Evolutionary conservation across 2,888 invertebrate species (phyloP).

Genomic region (Clusia tigrina): DNA sequence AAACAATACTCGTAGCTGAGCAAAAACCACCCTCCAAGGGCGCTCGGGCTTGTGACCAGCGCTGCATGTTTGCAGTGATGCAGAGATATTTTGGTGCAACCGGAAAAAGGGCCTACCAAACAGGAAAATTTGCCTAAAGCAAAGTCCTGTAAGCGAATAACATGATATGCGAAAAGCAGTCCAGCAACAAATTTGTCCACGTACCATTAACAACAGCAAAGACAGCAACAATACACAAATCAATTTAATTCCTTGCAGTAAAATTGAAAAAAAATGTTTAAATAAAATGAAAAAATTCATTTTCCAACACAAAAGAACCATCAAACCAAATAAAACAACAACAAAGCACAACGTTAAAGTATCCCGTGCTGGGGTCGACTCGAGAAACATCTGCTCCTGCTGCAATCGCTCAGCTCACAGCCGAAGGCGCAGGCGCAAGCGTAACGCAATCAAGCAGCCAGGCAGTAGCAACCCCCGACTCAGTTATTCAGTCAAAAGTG

Average conservation of each 20-base stretch:
- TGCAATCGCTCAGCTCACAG: conserved; percentile 51
- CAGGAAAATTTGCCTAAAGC: conserved; percentile 29
- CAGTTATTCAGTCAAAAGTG: neutral
- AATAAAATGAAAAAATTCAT: conserved; percentile 27
- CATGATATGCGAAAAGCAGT: conserved; percentile 8
- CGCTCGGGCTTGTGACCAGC: neutral
- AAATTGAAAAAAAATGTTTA: conserved; percentile 12
- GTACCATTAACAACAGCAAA: conserved; percentile 6
- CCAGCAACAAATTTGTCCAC: neutral
- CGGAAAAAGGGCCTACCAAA: neutral
- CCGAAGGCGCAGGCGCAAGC: conserved; percentile 21
- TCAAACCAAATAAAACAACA: conserved; percentile 38
- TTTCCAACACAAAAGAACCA: conserved; percentile 37
- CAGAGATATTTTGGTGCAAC: no score
- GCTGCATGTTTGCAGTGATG: neutral
- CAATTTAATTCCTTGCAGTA: conserved; percentile 1
- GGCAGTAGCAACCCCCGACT: conserved; percentile 28
- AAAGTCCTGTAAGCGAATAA: conserved; percentile 22
- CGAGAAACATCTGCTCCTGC: conserved; percentile 61
- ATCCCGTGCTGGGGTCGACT: conserved; percentile 49
- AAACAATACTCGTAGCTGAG: neutral
- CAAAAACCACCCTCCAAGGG: neutral
- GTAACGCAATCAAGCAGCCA: conserved; percentile 41
- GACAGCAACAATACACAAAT: conserved; percentile 15
- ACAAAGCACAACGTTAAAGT: conserved; percentile 28